Evolutionary conservation across 2,888 invertebrate species (phyloP), one percentile per base, ranked within the genome.

Genomic region (Mythimna pallens): DNA sequence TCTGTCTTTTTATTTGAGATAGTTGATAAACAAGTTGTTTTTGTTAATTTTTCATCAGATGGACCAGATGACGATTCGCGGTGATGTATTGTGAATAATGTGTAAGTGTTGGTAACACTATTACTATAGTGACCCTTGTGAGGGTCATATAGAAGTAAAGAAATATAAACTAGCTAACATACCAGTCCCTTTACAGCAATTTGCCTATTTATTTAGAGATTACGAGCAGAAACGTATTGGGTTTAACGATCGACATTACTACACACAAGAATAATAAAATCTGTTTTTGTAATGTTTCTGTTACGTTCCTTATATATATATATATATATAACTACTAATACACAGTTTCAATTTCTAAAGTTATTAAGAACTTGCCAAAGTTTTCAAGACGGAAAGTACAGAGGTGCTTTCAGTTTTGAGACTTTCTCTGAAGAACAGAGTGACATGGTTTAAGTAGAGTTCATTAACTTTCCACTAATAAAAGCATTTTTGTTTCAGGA

Each of bases 401-500:
- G 7, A 62, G 12, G 0, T n/a, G 5, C 17, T 61, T 20, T 52
- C 20, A 34, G 30, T 25, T 40, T 14, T 40, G 50, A 73, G 61
- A 61, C 30, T 20, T 75, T 12, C 1, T 34, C 50, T 43, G 2
- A 43, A n/a, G n/a, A 64, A n/a, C n/a, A 36, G 14, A 47, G 5
- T 7, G 7, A 3, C n/a, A 52, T 36, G 10, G 14, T 50, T 54
- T 30, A 50, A 43, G 50, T 17, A 30, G 0, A 17, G 12, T 57
- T 9, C 4, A 52, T 67, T 55, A 57, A 50, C 5, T 22, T 34
- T 34, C 12, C 20, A 50, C 43, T 58, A 57, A 73, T 72, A 43
- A 36, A 52, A 36, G 1, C 5, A 22, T 47, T 25, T 9, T 78
- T 79, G 58, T 85, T 85, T 67, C 84, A 85, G 86, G 73, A 85